A percentile compares a stretch with the other conserved stretches of the same genome.
Conservation (phyloP, 1,140 invertebrate genomes). For the Pseudomyrmex concolor region DNA sequence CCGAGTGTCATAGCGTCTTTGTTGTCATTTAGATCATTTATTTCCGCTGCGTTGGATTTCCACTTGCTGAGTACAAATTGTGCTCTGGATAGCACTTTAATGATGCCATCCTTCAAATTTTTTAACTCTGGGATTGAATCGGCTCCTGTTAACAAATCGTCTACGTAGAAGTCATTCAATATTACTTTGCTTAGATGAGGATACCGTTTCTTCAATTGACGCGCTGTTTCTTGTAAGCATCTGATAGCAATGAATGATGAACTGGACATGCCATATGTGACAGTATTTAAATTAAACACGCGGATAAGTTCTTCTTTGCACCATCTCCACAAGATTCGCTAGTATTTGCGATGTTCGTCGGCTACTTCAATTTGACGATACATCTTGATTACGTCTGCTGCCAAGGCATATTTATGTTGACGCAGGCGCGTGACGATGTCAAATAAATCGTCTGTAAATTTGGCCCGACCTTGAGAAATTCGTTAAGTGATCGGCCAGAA, state of each 20-base stretch:
- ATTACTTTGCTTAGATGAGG: rapidly evolving
- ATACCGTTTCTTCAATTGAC: background rate
- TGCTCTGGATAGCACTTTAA: background rate
- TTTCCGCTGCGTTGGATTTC: background rate
- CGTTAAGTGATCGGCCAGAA: background rate
- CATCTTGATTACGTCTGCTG: constrained; percentile 47
- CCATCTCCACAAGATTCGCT: constrained; percentile 14
- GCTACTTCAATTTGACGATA: constrained; percentile 14
- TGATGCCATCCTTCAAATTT: background rate
- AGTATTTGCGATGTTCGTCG: background rate
- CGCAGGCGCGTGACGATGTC: constrained; percentile 32
- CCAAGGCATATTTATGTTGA: constrained; percentile 8
- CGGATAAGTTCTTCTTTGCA: background rate
- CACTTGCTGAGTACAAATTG: constrained; percentile 6
- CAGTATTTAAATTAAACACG: background rate
- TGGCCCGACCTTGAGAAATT: background rate
- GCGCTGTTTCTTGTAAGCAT: background rate
- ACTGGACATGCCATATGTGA: constrained; percentile 13
- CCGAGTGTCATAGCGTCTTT: background rate
- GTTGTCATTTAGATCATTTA: background rate
- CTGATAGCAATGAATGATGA: constrained; percentile 1
- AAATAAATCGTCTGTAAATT: constrained; percentile 34
- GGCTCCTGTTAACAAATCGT: constrained; percentile 3
- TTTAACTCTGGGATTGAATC: background rate
- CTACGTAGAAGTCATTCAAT: constrained; percentile 14